These are phyloP conservation scores for Myrmophylax atrothorax DNA, from an alignment of 2,113 vertebrate species.

Conservation along the genomic window DNA sequence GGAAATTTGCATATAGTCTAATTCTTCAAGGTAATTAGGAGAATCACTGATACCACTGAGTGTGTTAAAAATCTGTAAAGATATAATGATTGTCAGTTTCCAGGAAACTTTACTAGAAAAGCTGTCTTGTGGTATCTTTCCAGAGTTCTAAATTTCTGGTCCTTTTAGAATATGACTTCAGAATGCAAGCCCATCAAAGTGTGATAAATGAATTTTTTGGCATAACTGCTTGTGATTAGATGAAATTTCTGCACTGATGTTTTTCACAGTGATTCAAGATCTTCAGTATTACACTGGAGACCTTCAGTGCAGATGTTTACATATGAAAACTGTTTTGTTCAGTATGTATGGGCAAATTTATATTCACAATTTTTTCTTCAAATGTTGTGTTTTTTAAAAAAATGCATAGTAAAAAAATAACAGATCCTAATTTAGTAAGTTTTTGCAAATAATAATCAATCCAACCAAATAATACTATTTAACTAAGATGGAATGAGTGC, in stretches of 20 bases:
- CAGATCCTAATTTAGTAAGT: conserved; percentile 7
- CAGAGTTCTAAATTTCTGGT: neutral
- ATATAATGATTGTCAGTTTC: neutral
- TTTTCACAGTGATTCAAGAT: neutral
- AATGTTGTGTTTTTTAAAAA: neutral
- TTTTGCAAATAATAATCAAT: conserved; percentile 56
- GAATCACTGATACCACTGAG: neutral
- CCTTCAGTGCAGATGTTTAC: neutral
- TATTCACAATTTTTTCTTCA: conserved; percentile 5
- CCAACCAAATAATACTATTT: conserved; percentile 60
- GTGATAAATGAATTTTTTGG: neutral
- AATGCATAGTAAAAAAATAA: neutral
- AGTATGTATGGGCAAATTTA: neutral
- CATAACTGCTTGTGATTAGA: neutral
- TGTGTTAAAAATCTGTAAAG: neutral
- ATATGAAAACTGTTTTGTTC: neutral
- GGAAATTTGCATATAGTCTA: neutral
- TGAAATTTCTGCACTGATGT: neutral
- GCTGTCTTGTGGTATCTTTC: neutral
- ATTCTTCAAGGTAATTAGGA: neutral
- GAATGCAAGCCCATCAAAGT: neutral
- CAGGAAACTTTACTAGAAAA: neutral
- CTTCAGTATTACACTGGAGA: neutral
- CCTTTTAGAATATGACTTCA: neutral
- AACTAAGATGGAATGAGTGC: conserved; percentile 60